Percentiles rank a stretch among this genome's conserved stretches.
Conservation (phyloP, 2,113 vertebrate species). For the Phalacrocorax brasilianus region DNA sequence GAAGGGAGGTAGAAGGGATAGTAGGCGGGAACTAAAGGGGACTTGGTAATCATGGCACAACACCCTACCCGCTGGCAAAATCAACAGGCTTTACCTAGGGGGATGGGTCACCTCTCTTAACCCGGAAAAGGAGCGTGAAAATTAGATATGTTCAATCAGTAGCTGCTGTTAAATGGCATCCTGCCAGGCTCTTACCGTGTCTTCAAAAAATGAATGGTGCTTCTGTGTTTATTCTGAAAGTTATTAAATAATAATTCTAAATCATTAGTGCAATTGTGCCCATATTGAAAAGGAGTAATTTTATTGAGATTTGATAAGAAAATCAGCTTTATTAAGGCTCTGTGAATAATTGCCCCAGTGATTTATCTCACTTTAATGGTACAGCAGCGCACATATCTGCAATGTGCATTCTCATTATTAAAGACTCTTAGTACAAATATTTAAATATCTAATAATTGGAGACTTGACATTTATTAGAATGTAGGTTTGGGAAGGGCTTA, state of each 20-base stretch:
- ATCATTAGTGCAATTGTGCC: neutral
- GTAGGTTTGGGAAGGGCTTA: neutral
- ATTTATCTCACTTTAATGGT: slow-evolving; percentile 37
- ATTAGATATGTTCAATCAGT: neutral
- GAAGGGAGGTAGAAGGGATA: neutral
- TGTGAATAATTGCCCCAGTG: slow-evolving; percentile 28
- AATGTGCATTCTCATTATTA: slow-evolving; percentile 24
- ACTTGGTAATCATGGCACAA: neutral
- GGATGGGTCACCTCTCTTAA: neutral
- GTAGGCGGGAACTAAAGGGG: neutral
- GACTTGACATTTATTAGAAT: slow-evolving; percentile 24
- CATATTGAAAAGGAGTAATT: neutral
- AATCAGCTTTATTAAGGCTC: slow-evolving; percentile 27
- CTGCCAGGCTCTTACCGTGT: neutral
- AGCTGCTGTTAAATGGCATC: neutral
- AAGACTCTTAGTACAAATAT: slow-evolving; percentile 49
- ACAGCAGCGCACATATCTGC: neutral
- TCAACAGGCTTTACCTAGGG: neutral
- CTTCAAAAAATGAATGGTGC: neutral
- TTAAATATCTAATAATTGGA: slow-evolving; percentile 36
- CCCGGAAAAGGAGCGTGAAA: neutral
- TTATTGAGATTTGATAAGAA: slow-evolving; percentile 8
- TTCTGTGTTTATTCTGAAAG: neutral
- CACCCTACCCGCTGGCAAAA: neutral
- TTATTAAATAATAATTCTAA: neutral